Evolutionary conservation across 2,888 invertebrate genomes (phyloP).

Genomic region (Tuberolachnus salignus): DNA sequence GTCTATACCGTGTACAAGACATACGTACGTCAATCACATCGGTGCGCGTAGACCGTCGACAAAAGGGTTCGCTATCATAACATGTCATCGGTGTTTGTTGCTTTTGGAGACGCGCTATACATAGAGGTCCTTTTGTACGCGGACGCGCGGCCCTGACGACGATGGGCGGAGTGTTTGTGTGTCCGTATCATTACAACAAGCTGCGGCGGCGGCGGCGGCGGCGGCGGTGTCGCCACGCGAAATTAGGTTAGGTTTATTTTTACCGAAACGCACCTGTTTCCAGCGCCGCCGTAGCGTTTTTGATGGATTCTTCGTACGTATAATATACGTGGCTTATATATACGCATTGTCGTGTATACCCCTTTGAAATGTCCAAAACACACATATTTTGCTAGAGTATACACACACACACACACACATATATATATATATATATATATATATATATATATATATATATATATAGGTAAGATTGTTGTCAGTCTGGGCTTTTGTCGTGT

Average conservation of each 20-base stretch:
- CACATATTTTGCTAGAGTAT: neutral
- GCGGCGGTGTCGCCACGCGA: conserved; percentile 34
- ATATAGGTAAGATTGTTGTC: conserved; percentile 13
- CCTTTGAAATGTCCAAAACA: conserved; percentile 35
- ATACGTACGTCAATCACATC: conserved; percentile 34
- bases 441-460: neutral
- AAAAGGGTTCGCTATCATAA: conserved; percentile 57
- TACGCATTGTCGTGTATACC: neutral
- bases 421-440: too few relatives aligned
- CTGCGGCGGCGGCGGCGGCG: too few relatives aligned
- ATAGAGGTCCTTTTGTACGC: conserved; percentile 22
- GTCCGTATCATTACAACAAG: conserved; percentile 18
- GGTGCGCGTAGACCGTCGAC: neutral
- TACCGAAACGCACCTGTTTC: conserved; percentile 49
- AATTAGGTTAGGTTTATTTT: conserved; percentile 56
- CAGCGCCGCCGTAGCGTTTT: too few relatives aligned
- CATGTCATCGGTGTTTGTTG: conserved; percentile 52
- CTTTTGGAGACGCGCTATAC: conserved; percentile 12
- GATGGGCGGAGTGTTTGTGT: conserved; percentile 52
- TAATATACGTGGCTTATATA: neutral
- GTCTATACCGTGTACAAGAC: neutral
- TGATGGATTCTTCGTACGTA: conserved; percentile 17
- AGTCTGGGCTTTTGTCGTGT: conserved; percentile 24
- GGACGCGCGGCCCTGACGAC: neutral
- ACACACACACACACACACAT: too few relatives aligned